These are phyloP conservation scores for Tuberolachnus salignus DNA, from an alignment of 2,888 invertebrate species.

Conservation along the genomic window DNA sequence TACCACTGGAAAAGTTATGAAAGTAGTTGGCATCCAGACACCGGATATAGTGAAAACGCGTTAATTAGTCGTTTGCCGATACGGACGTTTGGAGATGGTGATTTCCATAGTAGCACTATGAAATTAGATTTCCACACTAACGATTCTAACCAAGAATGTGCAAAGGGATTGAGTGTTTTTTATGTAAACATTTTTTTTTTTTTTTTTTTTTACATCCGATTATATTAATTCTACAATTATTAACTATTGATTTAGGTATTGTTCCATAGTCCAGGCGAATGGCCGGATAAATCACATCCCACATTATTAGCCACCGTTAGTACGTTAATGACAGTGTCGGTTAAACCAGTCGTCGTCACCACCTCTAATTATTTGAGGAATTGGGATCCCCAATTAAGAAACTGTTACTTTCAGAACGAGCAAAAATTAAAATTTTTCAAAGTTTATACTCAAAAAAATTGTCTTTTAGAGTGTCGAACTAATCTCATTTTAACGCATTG, in stretches of 20 bases:
- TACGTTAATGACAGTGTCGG: conserved; percentile 24
- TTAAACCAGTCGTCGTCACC: conserved; percentile 16
- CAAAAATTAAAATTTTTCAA: conserved; percentile 54
- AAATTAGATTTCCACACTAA: neutral
- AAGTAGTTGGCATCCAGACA: conserved; percentile 40
- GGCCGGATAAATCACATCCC: conserved; percentile 41
- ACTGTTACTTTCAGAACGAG: conserved; percentile 57
- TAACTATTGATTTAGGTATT: conserved; percentile 41
- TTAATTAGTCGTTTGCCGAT: neutral
- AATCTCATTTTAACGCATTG: conserved; percentile 34
- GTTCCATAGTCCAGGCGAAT: conserved; percentile 57
- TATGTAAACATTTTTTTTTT: conserved; percentile 1
- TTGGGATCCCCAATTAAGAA: conserved; percentile 45
- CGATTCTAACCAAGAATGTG: neutral
- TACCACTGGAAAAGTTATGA: conserved; percentile 30
- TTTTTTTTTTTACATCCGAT: neutral
- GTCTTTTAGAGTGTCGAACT: conserved; percentile 57
- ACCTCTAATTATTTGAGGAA: conserved; percentile 26
- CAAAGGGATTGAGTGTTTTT: conserved; percentile 13
- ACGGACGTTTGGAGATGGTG: conserved; percentile 5
- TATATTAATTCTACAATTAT: neutral
- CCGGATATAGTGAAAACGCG: conserved; percentile 10
- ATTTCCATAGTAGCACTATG: conserved; percentile 2
- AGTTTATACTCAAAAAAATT: conserved; percentile 56
- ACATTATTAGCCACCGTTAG: neutral